Evolutionary conservation across 2,113 vertebrate species (phyloP).

Genomic region (Chrysochloris asiatica): DNA sequence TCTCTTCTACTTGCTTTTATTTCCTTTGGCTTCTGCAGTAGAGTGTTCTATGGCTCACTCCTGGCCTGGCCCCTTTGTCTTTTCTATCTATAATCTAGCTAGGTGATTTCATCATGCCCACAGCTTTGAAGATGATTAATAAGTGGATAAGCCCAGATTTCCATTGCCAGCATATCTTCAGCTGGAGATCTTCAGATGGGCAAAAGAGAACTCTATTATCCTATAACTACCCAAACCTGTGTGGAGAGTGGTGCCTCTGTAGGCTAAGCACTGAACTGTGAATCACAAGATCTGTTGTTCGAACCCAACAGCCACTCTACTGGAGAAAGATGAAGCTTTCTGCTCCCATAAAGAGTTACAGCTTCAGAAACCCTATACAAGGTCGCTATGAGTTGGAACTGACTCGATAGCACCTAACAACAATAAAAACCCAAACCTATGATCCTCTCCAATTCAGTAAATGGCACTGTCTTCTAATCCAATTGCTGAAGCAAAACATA

Average conservation of each 20-base stretch:
- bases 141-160: background rate
- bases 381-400: too few relatives aligned
- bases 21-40: too few relatives aligned
- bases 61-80: background rate
- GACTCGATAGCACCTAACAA: too few relatives aligned
- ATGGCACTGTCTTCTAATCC: background rate
- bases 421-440: background rate
- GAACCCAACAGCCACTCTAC: too few relatives aligned
- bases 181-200: background rate
- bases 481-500: conserved; percentile 1
- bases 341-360: too few relatives aligned
- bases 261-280: too few relatives aligned
- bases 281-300: too few relatives aligned
- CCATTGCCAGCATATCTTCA: background rate
- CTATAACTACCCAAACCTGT: background rate
- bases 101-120: background rate
- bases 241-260: too few relatives aligned
- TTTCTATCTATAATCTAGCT: background rate
- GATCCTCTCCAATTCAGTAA: background rate
- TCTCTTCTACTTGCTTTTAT: background rate
- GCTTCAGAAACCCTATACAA: too few relatives aligned
- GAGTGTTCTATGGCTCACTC: background rate
- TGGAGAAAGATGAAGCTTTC: too few relatives aligned
- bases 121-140: background rate
- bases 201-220: background rate